Percentiles rank a stretch among this genome's conserved stretches.
phyloP scores from a whole-genome alignment of 2,797 vertebrate species.

The Nyctibius grandis region DNA sequence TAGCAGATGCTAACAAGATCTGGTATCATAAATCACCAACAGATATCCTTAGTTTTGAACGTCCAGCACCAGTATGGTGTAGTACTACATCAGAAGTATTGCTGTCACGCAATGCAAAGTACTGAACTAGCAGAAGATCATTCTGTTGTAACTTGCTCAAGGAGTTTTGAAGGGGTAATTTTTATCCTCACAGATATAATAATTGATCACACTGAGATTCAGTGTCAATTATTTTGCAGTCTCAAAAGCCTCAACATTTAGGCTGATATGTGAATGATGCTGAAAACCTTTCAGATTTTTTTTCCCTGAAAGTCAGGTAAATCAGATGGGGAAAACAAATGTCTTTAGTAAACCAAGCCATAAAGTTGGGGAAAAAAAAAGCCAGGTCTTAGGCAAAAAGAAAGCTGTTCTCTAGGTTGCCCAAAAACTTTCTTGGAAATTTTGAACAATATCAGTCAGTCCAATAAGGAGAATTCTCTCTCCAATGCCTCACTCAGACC shows the following conservation, averaged over 20 bases:
- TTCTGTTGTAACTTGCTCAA: not conserved
- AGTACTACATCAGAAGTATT: not conserved
- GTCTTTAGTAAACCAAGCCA: not conserved
- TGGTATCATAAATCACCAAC: not conserved
- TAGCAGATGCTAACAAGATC: slow-evolving; percentile 31
- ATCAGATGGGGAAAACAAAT: not conserved
- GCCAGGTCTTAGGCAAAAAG: not conserved
- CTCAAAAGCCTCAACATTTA: not conserved
- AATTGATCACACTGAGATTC: not conserved
- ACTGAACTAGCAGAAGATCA: not conserved
- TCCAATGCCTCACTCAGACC: not conserved
- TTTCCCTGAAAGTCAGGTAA: not conserved
- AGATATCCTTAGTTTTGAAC: not conserved
- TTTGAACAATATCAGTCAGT: not conserved
- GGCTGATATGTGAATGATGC: not conserved
- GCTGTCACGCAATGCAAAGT: not conserved
- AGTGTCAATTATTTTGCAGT: not conserved
- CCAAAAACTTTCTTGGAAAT: not conserved
- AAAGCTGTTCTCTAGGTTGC: not conserved
- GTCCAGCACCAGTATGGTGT: not conserved
- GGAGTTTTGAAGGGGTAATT: not conserved
- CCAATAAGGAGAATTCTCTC: not conserved
- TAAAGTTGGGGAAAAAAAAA: not conserved
- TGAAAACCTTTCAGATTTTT: not conserved
- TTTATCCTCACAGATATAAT: not conserved